Percentiles rank a stretch among this genome's conserved stretches.
Conservation (phyloP, 2,797 vertebrate genomes). For the Brachyrhaphis roseni region DNA sequence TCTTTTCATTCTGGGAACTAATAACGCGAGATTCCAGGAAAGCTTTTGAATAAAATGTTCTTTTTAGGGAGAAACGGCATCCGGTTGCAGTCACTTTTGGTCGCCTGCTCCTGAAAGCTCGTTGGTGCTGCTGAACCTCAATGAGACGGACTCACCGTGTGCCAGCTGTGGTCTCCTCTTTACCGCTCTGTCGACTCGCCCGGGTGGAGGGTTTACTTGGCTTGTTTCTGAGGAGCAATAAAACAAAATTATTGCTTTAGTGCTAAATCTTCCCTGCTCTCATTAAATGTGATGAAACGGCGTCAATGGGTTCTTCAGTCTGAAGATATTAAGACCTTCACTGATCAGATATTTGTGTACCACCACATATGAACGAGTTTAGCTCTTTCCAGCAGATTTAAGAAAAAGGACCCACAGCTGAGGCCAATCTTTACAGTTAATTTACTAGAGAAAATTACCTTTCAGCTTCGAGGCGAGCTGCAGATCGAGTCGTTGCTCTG, state of each 20-base stretch:
- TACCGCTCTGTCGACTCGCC: slow-evolving; percentile 85
- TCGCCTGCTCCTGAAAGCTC: slow-evolving; percentile 38
- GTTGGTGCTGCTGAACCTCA: slow-evolving; percentile 43
- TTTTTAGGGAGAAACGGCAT: slow-evolving; percentile 44
- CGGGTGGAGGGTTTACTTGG: slow-evolving; percentile 89
- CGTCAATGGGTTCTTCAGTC: slow-evolving; percentile 1
- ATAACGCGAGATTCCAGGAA: slow-evolving; percentile 54
- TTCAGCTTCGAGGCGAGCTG: slow-evolving; percentile 90
- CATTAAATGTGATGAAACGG: slow-evolving; percentile 12
- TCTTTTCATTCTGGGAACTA: slow-evolving; percentile 36
- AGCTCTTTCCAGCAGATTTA: neutral
- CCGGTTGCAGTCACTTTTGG: slow-evolving; percentile 30
- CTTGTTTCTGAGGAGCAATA: slow-evolving; percentile 84
- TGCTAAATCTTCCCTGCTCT: slow-evolving; percentile 28
- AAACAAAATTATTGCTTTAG: slow-evolving; percentile 59
- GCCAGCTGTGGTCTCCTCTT: slow-evolving; percentile 78
- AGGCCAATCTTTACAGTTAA: neutral
- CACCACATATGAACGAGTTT: neutral
- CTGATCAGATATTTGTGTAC: neutral
- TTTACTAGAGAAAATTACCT: slow-evolving; percentile 77
- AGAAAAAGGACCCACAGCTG: neutral
- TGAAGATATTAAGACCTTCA: slow-evolving; percentile 5
- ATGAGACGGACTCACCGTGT: slow-evolving; percentile 76
- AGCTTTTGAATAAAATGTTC: slow-evolving; percentile 50
- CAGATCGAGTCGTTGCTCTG: slow-evolving; percentile 88